Base-by-base conservation (phyloP, 2,797 vertebrate species). In the Sarcophilus harrisii region DNA sequence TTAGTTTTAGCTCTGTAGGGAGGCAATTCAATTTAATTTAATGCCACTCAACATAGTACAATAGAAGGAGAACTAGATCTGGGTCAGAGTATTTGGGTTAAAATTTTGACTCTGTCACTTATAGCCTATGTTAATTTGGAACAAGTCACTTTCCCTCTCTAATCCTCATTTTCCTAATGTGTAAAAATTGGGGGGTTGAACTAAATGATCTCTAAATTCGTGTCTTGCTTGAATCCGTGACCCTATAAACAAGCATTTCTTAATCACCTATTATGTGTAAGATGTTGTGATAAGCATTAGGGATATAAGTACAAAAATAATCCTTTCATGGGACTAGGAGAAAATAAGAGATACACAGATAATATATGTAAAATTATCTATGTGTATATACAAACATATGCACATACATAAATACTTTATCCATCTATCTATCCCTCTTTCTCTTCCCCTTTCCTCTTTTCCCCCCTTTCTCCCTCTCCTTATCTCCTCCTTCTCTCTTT, bases 1-100 rank as follows among this genome's bases (percentile, higher is more conserved):
- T 97, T 96, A 93, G 32, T 8, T 95, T 94, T 45, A 91, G 27
- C 62, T 27, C 95, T 96, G 52, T 54, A 91, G 91, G 91, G 94
- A 93, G 52, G 27, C 52, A 18, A 52, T 92, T 97, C 45, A 18
- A 45, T 92, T 97, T 94, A 54, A 91, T 91, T 94, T 14, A 45
- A 45, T 81, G 45, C 73, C 21, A 27, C 27, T 81, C 73, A 81
- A 45, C 38, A 81, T 45, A 29, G 11, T 45, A 45, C 38, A 4
- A 27, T 81, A 24, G 73, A 87, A 87, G 73, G 73, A 87, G 38
- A 81, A 87, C 73, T 87, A 32, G 38, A 12, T 49, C 73, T 49
- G 24, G 38, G 62, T 73, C 30, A 66, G 30, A 66, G 60, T 12
- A 66, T 66, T 16, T 73, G 62, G 62, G 6, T 87, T 87, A 38